These are phyloP conservation scores for Alentia gelatinosa DNA, from an alignment of 2,888 invertebrate species.

Conservation along the genomic window DNA sequence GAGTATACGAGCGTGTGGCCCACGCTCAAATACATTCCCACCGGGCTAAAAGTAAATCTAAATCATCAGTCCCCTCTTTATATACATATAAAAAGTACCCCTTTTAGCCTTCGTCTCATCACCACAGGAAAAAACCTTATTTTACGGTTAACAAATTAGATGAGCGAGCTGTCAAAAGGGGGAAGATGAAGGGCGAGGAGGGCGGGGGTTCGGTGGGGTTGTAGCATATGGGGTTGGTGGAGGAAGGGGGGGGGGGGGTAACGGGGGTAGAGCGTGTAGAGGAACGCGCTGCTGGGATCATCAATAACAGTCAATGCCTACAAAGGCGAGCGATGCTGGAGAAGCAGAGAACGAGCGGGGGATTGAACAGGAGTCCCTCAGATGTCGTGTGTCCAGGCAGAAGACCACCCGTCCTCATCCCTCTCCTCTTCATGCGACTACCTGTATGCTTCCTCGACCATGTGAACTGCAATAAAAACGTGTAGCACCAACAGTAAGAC, in stretches of 20 bases:
- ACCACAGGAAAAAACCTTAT: too few relatives aligned
- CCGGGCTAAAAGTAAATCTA: too few relatives aligned
- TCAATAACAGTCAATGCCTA: constrained; percentile 2
- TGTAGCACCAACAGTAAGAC: too few relatives aligned
- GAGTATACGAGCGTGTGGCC: too few relatives aligned
- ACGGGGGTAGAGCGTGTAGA: background rate
- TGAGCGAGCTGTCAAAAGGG: too few relatives aligned
- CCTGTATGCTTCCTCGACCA: too few relatives aligned
- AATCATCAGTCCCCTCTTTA: too few relatives aligned
- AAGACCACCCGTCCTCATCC: background rate
- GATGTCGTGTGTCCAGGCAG: background rate
- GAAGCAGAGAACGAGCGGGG: background rate
- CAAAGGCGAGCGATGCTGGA: background rate
- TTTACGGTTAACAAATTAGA: too few relatives aligned
- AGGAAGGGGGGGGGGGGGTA: background rate
- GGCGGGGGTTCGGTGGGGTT: background rate
- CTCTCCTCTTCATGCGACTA: background rate
- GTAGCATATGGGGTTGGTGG: background rate
- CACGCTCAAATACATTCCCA: too few relatives aligned
- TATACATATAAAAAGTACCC: too few relatives aligned
- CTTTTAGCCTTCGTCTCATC: too few relatives aligned
- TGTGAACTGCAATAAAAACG: too few relatives aligned
- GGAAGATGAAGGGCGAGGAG: background rate
- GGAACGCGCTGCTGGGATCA: background rate
- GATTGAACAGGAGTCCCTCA: background rate